Base-by-base conservation (phyloP, 2,888 invertebrate genomes). In the Epinotia demarniana region DNA sequence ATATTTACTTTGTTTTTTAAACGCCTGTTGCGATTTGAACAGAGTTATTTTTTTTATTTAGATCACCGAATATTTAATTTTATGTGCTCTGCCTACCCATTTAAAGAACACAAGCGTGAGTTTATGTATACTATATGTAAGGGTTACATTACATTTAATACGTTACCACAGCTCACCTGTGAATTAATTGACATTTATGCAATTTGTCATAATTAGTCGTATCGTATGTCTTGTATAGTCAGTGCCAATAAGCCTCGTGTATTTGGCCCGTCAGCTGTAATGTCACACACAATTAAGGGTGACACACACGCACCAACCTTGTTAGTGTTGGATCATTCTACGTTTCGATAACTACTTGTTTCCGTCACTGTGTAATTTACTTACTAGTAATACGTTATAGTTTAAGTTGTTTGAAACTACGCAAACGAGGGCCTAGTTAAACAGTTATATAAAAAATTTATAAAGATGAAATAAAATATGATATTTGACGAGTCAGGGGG, bases 201-300 rank as follows among this genome's bases (percentile, higher is more conserved):
- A 67, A 67, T 68, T 68, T 57, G 19, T 39, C 55, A 53, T 27
- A 53, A 53, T 66, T 66, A 55, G 53, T 46, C 49, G 23, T 62
- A 0, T 9, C 19, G 39, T 67, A 67, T 13, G 57, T 43, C 68
- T 68, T 49, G 49, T 64, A 64, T 11, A 49, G 55, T 57, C 8
- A 55, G 53, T 5, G 1, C 55, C 33, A 68, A 43, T 68, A 68
- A 55, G 57, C 39, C 68, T 19, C 5, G n/a, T 18, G 18, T 53
- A 66, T 55, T 66, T 66, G 18, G 57, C 66, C 16, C 49, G 64
- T 66, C 53, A 33, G 27, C 33, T 12, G 27, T 66, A 66, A 27
- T 23, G 64, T 27, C n/a, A 2, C 66, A 55, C 33, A 27, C 33
- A 27, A 66, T 66, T 55, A 33, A 55, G 53, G 53, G 53, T 9